phyloP scores from a whole-genome alignment of 2,797 vertebrate genomes.

The Oophaga sylvatica region DNA sequence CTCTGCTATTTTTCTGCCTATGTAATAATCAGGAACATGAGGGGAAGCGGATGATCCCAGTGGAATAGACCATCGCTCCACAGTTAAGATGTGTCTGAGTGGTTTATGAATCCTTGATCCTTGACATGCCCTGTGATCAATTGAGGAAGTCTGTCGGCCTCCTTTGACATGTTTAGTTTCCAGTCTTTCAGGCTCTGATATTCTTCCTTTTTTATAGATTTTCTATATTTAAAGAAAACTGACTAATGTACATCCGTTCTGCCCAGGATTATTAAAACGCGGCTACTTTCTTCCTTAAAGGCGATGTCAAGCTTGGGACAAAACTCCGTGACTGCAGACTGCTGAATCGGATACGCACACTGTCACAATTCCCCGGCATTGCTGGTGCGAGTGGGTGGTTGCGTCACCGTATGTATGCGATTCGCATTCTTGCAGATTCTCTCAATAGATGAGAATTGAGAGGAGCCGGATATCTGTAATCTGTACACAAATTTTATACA shows the following conservation, averaged over 20 bases:
- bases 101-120: conserved; percentile 44
- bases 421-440: too few relatives aligned
- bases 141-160: conserved; percentile 38
- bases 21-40: conserved; percentile 37
- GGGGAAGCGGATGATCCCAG: conserved; percentile 39
- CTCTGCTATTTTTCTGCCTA: conserved; percentile 21
- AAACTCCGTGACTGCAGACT: too few relatives aligned
- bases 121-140: conserved; percentile 38
- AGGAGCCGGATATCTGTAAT: too few relatives aligned
- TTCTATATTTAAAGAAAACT: not conserved
- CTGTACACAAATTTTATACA: too few relatives aligned
- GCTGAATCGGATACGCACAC: too few relatives aligned
- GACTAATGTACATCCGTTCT: not conserved
- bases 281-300: not conserved
- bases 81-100: conserved; percentile 40
- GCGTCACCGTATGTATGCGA: too few relatives aligned
- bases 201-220: conserved; percentile 24
- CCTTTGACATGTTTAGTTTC: conserved; percentile 31
- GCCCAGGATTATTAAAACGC: not conserved
- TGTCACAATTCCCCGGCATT: too few relatives aligned
- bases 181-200: conserved; percentile 20
- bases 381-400: too few relatives aligned
- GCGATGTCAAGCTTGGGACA: too few relatives aligned
- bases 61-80: conserved; percentile 33
- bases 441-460: too few relatives aligned